Evolutionary conservation across 92 coral and sea anemone species (phyloP), one percentile per base, ranked within the genome.

Genomic region (Epizoanthus illoricatus): DNA sequence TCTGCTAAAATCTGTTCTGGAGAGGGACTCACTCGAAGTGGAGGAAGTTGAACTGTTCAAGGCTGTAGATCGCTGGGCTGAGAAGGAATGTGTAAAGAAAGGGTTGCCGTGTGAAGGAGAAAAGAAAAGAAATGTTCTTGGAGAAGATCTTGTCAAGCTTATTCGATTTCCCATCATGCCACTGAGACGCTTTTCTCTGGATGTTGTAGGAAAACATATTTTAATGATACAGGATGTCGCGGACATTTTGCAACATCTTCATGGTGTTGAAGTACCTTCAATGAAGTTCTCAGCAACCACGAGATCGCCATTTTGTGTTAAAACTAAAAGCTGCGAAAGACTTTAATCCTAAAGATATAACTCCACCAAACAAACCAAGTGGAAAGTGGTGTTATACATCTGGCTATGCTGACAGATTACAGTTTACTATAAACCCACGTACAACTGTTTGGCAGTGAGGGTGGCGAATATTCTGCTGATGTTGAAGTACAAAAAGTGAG

Each of bases 51-150:
- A 28, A 1, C 33, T 28, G 33, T 28, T 28, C 33, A 1, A 28
- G 33, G 33, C 33, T 28, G 33, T 28, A 28, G 33, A 28, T 28
- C 33, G 33, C 33, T 28, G 33, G 33, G 33, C 33, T 28, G 33
- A 28, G 33, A 28, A 28, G 33, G 33, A 28, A 28, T 28, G 33
- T 28, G 33, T 28, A 28, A 28, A 28, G 33, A 28, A 28, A 28
- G 33, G 33, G 33, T 28, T 28, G 33, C 33, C 33, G 33, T 28
- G 33, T 28, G 33, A 28, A 28, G 33, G 33, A 28, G 33, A 28
- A 28, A 1, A 28, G 33, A 28, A 86, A 52, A 66, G 92, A 54
- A 70, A 68, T 52, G 43, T 89, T 24, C 86, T 89, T 17, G 92
- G 92, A 23, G 89, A 89, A 74, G 72, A 55, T 55, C 54, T 84